Evolutionary conservation across 2,888 invertebrate genomes (phyloP), one percentile per base, ranked within the genome.

Genomic region (Galerucella nymphaeae): DNA sequence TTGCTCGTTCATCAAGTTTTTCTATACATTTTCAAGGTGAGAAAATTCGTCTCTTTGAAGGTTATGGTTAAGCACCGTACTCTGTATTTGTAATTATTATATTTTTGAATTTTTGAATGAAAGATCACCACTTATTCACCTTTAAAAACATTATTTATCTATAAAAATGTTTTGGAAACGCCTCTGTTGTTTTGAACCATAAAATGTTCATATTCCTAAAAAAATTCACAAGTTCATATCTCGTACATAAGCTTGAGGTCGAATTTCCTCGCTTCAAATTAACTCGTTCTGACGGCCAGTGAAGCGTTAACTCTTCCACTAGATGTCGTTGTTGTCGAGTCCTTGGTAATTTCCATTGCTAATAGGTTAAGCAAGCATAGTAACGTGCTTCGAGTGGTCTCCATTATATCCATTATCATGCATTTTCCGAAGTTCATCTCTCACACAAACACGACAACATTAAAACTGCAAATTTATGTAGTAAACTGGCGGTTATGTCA

Each of bases 371-470:
- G 68, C 70, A 75, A 75, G 57, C 70, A 70, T 5, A 38, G 71
- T 70, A 62, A 70, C 73, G 76, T 66, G 58, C 70, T 55, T 66
- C 38, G 57, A 78, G 70, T 74, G 63, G 76, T 67, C 75, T 74
- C 76, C 76, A 78, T 79, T 77, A 78, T 76, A 75, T 78, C 75
- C 74, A 74, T 73, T 73, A 77, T 76, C 76, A 77, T 77, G 77
- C 75, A 78, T 74, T 77, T 75, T 76, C 73, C 73, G 70, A 73
- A 72, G 70, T 62, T 76, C 77, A 71, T 75, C 73, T 74, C 59
- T 66, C 70, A 65, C 75, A 75, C 73, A 77, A 78, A 77, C 77
- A 77, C 75, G 76, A 73, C 62, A 71, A 72, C 73, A 67, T 59
- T 70, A 72, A 75, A 76, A 75, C 73, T 78, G 77, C 74, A 76